These are phyloP conservation scores for Echinometra lucunter DNA, from an alignment of 53 echinoderm and acorn worm species.

Conservation along the genomic window DNA sequence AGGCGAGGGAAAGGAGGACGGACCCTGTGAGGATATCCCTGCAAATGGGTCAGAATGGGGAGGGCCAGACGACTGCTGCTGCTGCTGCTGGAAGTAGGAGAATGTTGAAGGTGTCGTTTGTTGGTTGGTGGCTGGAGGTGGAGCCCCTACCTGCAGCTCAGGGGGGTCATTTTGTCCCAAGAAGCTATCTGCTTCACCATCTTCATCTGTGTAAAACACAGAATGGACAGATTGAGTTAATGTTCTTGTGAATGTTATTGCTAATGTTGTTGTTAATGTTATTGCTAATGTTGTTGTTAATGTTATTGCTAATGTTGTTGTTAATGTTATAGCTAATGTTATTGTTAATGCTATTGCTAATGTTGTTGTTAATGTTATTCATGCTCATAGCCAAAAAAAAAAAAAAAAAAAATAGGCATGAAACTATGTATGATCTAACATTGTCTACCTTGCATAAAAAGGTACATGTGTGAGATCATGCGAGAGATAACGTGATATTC, in stretches of 20 bases:
- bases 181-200: conserved; percentile 94
- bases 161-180: conserved; percentile 85
- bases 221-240: neutral
- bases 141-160: conserved; percentile 48
- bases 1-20: conserved; percentile 60
- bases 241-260: neutral
- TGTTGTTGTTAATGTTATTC: too few relatives aligned
- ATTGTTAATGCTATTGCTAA: too few relatives aligned
- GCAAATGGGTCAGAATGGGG: conserved; percentile 83
- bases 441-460: too few relatives aligned
- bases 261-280: too few relatives aligned
- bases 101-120: conserved; percentile 71
- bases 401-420: too few relatives aligned
- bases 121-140: conserved; percentile 58
- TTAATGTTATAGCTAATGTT: too few relatives aligned
- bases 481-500: too few relatives aligned
- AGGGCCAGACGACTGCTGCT: conserved; percentile 44
- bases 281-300: too few relatives aligned
- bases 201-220: conserved; percentile 69
- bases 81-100: conserved; percentile 79
- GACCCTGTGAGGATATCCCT: conserved; percentile 69
- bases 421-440: too few relatives aligned
- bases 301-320: too few relatives aligned
- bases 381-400: too few relatives aligned
- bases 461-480: too few relatives aligned